A percentile compares a stretch with the other conserved stretches of the same genome.
Conservation (phyloP, 2,888 invertebrate species). For the Teleiodes luculella region DNA sequence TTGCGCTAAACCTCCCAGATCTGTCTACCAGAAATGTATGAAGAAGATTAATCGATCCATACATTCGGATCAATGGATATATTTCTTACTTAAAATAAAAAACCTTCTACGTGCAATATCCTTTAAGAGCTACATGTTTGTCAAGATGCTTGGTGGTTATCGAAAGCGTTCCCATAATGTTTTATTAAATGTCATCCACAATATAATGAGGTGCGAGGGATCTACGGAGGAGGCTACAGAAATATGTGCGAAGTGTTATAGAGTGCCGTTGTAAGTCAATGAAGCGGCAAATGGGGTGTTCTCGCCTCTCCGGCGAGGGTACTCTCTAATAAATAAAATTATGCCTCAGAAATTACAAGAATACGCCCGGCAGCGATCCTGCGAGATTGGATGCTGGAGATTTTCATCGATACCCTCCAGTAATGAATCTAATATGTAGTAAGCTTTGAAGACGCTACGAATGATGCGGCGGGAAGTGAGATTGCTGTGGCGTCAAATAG, state of each 20-base stretch:
- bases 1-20: too few species aligned
- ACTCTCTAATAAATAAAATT: constrained; percentile 78
- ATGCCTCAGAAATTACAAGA: constrained; percentile 78
- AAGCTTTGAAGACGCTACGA: constrained; percentile 49
- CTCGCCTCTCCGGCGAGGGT: constrained; percentile 63
- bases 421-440: constrained; percentile 73
- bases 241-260: constrained; percentile 78
- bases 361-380: constrained; percentile 67
- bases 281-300: constrained; percentile 78
- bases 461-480: constrained; percentile 43
- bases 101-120: neutral
- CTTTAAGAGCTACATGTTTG: neutral
- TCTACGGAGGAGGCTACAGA: constrained; percentile 70
- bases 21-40: too few species aligned
- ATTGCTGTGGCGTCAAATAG: constrained; percentile 32
- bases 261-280: constrained; percentile 79
- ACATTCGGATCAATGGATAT: too few species aligned
- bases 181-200: constrained; percentile 78
- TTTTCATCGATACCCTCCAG: constrained; percentile 70
- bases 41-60: too few species aligned
- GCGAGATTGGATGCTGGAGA: constrained; percentile 72
- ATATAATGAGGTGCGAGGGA: constrained; percentile 76
- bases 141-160: constrained; percentile 46
- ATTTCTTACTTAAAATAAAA: too few species aligned
- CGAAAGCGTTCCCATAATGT: constrained; percentile 71